Evolutionary conservation across 2,797 vertebrate genomes (phyloP), one percentile per base, ranked within the genome.

Genomic region (Hylomyscus alleni): DNA sequence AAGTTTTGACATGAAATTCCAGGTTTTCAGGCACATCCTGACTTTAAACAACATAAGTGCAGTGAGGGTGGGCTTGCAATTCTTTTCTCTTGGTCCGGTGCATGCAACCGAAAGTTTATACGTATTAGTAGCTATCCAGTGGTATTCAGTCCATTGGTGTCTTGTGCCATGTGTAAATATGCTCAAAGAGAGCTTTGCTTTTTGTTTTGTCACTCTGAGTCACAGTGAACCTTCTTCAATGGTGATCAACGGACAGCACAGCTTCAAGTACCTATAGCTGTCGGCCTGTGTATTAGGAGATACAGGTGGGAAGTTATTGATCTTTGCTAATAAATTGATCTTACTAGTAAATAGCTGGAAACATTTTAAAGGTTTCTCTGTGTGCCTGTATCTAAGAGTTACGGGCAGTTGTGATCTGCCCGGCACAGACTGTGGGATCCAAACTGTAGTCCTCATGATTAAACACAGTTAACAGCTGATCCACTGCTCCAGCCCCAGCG

Each of bases 21-120:
- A 83, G 31, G n/a, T 78, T 95, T 94, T 58, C n/a, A 86, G 82
- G 40, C 69, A 90, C 81, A 58, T 86, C 86, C 86, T 93, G 44
- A 14, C 60, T 81, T 91, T 93, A 67, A 92, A 44, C 88, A 58
- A 89, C 78, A 85, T 44, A 75, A 83, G 17, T 31, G 13, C 89
- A 26, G 37, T 67, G 69, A 87, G 80, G 22, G 44, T 31, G 31
- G 14, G 58, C 8, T 24, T n/a, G 24, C 26, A 44, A 40, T 58
- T 44, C 29, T 62, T 73, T 62, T 60, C 26, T 26, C 26, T 89
- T 77, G 34, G 56, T 8, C 19, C 37, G 15, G 40, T 15, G 17
- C 19, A 47, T 24, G 31, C 37, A 34, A 62, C 29, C 2, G 22
- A 47, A 60, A 24, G 22, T n/a, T 2, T 19, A 22, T 67, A 56